phyloP scores from a whole-genome alignment of 1,140 invertebrate genomes.

The Luehdorfia chinensis region DNA sequence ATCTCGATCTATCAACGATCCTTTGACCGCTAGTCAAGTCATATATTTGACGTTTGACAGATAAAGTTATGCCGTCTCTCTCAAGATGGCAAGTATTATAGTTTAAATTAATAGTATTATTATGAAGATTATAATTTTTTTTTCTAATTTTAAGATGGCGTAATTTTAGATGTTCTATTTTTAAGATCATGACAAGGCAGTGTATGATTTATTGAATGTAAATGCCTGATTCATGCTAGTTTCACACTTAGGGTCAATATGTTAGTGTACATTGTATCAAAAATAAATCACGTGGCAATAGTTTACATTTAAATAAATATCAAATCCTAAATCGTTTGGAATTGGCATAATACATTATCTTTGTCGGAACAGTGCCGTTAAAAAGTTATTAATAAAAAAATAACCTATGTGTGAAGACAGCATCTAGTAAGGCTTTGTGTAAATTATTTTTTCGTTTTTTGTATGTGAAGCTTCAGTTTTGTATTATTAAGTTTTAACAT shows the following conservation, averaged over 20 bases:
- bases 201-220: conserved; percentile 53
- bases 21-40: conserved; percentile 68
- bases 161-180: conserved; percentile 70
- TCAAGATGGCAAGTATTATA: conserved; percentile 64
- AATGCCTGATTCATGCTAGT: conserved; percentile 55
- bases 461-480: conserved; percentile 51
- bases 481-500: conserved; percentile 40
- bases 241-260: conserved; percentile 3
- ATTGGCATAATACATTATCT: too few relatives aligned
- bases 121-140: conserved; percentile 53
- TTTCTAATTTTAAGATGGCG: conserved; percentile 68
- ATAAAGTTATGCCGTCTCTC: conserved; percentile 42
- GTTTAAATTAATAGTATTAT: conserved; percentile 65
- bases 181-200: conserved; percentile 70
- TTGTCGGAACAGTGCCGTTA: too few relatives aligned
- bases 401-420: background rate
- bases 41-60: conserved; percentile 59
- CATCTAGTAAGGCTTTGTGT: conserved; percentile 39
- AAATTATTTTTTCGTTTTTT: conserved; percentile 53
- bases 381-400: too few relatives aligned
- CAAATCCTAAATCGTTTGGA: too few relatives aligned
- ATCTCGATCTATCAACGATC: conserved; percentile 22
- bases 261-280: conserved; percentile 9
- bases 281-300: too few relatives aligned
- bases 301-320: too few relatives aligned